Evolutionary conservation across 1,140 invertebrate genomes (phyloP).

Genomic region (Drosophila pallidifrons): DNA sequence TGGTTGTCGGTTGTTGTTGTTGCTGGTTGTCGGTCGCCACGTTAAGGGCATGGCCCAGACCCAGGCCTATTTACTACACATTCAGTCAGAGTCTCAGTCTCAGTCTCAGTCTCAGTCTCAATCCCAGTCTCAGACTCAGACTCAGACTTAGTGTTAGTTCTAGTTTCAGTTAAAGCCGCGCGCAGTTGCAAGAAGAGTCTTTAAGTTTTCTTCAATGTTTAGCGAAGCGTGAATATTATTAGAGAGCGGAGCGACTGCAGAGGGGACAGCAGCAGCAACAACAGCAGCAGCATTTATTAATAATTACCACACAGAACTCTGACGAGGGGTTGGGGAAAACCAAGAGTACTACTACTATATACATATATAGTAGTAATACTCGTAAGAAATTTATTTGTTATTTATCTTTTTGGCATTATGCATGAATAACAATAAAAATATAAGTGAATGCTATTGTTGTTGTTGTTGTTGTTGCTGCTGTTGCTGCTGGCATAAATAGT

Average conservation of each 20-base stretch:
- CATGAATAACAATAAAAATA: slow-evolving; percentile 80
- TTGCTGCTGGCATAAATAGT: slow-evolving; percentile 57
- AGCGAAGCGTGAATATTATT: slow-evolving; percentile 79
- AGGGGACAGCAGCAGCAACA: slow-evolving; percentile 21
- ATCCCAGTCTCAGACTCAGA: too few relatives aligned
- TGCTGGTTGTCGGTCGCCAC: slow-evolving; percentile 51
- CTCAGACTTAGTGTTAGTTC: slow-evolving; percentile 32
- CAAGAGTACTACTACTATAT: slow-evolving; percentile 11
- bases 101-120: slow-evolving; percentile 11
- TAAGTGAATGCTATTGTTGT: slow-evolving; percentile 58
- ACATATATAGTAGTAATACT: slow-evolving; percentile 33
- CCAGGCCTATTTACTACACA: slow-evolving; percentile 12
- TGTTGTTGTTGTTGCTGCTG: slow-evolving; percentile 18
- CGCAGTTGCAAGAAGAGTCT: slow-evolving; percentile 44
- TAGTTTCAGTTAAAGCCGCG: slow-evolving; percentile 44
- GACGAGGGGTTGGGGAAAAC: slow-evolving; percentile 7
- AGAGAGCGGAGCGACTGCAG: slow-evolving; percentile 48
- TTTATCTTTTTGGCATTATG: slow-evolving; percentile 82
- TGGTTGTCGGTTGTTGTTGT: slow-evolving; percentile 61
- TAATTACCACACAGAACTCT: slow-evolving; percentile 67
- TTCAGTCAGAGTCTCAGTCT: background rate
- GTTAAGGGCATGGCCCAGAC: slow-evolving; percentile 68
- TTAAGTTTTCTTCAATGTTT: slow-evolving; percentile 76
- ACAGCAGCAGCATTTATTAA: slow-evolving; percentile 75
- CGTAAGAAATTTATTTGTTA: slow-evolving; percentile 79